These are phyloP conservation scores for Pseudomyrmex concolor DNA, from an alignment of 1,140 invertebrate species.

Conservation along the genomic window DNA sequence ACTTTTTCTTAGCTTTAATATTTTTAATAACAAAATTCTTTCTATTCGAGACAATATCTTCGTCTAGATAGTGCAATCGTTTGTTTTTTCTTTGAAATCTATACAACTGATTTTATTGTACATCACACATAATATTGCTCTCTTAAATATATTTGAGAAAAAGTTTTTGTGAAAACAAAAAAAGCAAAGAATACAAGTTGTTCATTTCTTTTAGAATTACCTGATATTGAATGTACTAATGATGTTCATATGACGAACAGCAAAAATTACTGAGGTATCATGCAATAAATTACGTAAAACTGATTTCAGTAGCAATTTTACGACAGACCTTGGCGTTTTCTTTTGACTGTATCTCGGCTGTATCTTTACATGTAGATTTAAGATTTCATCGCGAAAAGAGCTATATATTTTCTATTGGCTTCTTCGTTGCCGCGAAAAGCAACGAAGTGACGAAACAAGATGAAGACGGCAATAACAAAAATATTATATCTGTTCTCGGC, in stretches of 20 bases:
- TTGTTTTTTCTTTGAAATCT: no score
- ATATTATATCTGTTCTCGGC: conserved; percentile 13
- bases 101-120: no score
- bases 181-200: no score
- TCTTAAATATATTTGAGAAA: no score
- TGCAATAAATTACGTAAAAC: not conserved
- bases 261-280: not conserved
- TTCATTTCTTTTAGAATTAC: no score
- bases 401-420: not conserved
- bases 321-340: not conserved
- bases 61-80: no score
- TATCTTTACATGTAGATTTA: not conserved
- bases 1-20: not conserved
- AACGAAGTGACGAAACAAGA: not conserved
- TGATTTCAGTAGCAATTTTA: conserved; percentile 11
- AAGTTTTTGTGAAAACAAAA: no score
- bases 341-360: no score
- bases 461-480: conserved; percentile 3
- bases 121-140: no score
- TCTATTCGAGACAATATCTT: no score
- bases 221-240: not conserved
- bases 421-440: not conserved
- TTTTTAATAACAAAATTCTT: conserved; percentile 9
- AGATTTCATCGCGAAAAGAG: conserved; percentile 3
- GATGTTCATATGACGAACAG: not conserved